Evolutionary conservation across 2,797 vertebrate genomes (phyloP), one percentile per base, ranked within the genome.

Genomic region (Mionectes olivaceus): DNA sequence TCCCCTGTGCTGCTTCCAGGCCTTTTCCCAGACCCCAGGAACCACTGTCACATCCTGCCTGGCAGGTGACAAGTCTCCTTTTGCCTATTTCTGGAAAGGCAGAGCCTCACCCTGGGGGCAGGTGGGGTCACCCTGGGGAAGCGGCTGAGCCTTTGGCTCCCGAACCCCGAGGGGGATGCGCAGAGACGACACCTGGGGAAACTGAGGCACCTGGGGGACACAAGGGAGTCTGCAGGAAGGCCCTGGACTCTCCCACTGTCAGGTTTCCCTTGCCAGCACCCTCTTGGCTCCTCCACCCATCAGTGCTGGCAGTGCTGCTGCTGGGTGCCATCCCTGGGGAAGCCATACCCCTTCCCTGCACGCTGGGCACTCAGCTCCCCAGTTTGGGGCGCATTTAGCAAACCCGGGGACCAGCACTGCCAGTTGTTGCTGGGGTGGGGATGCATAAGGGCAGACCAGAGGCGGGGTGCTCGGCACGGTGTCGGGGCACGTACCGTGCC

Each of bases 131-230:
- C 28, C 16, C 23, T 2, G 2, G 68, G 70, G 52, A 73, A 69
- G 56, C 1, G 9, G 30, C 41, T 68, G 81, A 73, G 59, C 73
- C 2, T 7, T 39, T 5, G 5, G 79, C 69, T 90, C 73, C 75
- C 2, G 5, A 37, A 27, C 32, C 39, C 44, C 0, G 1, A 77
- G 41, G 23, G 44, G 21, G 10, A 32, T 0, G 1, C 1, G 4
- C 25, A 67, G 52, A 73, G 68, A 55, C 1, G 0, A 49, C 55
- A 39, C 46, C n/a, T 28, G 52, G 55, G 44, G 61, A 44, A 77
- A 53, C 59, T 11, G 39, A 61, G 44, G 63, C 44, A 44, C 33
- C 13, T 27, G 69, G n/a, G 43, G 47, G 55, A 32, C n/a, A 37
- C 2, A 2, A 28, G 37, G 2, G 27, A 18, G 7, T 25, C n/a